These are phyloP conservation scores for Xiphophorus hellerii DNA, from an alignment of 2,113 vertebrate genomes.

Conservation along the genomic window DNA sequence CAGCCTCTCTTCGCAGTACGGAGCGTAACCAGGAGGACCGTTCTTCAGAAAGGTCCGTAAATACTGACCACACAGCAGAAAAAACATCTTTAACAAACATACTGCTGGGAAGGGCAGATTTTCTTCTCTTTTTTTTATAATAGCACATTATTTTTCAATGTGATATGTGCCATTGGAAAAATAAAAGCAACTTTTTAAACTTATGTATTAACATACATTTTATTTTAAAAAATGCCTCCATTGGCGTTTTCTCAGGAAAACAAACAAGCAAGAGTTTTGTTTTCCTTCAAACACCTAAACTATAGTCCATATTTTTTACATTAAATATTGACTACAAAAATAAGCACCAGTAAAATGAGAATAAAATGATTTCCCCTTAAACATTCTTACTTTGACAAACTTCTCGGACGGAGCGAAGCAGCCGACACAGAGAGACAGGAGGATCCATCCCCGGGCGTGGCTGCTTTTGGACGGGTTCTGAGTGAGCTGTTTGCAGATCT, in stretches of 20 bases:
- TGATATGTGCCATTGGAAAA: no score
- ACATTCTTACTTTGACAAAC: constrained; percentile 91
- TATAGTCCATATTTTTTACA: neutral
- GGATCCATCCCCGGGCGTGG: constrained; percentile 96
- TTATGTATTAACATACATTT: no score
- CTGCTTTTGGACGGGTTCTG: constrained; percentile 98
- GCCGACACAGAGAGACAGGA: constrained; percentile 95
- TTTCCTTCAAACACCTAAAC: no score
- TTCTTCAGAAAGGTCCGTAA: constrained; percentile 91
- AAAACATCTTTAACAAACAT: no score
- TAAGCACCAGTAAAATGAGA: neutral
- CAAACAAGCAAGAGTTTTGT: no score
- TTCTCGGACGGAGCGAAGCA: constrained; percentile 97
- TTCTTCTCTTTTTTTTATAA: no score
- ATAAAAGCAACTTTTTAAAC: no score
- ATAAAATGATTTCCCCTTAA: neutral
- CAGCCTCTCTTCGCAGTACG: constrained; percentile 95
- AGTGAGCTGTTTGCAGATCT: constrained; percentile 96
- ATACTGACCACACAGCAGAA: constrained; percentile 77
- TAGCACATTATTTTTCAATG: no score
- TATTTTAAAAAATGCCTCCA: no score
- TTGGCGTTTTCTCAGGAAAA: no score
- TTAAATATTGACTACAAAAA: neutral
- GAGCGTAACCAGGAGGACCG: constrained; percentile 93
- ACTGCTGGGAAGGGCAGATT: no score